Evolutionary conservation across 2,797 vertebrate genomes (phyloP).

Genomic region (Remorina albescens): DNA sequence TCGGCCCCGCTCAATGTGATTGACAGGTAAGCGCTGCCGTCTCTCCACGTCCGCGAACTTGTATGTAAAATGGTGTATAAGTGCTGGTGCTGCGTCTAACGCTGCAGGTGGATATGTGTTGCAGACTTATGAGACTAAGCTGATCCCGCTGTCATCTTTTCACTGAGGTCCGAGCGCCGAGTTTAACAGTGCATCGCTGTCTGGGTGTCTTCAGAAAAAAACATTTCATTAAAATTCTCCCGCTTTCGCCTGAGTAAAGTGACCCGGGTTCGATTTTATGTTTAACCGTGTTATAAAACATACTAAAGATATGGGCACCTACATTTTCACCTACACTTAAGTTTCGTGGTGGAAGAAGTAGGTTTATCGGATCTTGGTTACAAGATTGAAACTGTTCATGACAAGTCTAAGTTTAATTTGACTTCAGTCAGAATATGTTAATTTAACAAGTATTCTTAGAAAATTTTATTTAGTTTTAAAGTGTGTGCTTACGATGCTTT

Average conservation of each 20-base stretch:
- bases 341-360: neutral
- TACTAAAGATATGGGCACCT: too few relatives aligned
- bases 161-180: conserved; percentile 49
- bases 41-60: conserved; percentile 26
- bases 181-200: neutral
- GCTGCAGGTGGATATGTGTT: neutral
- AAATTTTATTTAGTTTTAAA: neutral
- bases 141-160: conserved; percentile 8
- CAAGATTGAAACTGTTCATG: neutral
- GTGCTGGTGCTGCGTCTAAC: neutral
- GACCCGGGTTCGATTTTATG: too few relatives aligned
- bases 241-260: too few relatives aligned
- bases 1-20: conserved; percentile 51
- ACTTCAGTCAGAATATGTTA: neutral
- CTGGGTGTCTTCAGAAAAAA: too few relatives aligned
- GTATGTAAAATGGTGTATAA: neutral
- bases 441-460: too few relatives aligned
- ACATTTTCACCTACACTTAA: neutral
- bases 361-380: neutral
- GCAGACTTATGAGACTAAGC: conserved; percentile 19
- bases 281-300: too few relatives aligned
- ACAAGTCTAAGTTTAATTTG: neutral
- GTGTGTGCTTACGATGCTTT: neutral
- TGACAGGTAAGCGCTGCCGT: conserved; percentile 45
- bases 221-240: too few relatives aligned